These are phyloP conservation scores for Achatina immaculata DNA, from an alignment of 1,140 invertebrate species.

Conservation along the genomic window DNA sequence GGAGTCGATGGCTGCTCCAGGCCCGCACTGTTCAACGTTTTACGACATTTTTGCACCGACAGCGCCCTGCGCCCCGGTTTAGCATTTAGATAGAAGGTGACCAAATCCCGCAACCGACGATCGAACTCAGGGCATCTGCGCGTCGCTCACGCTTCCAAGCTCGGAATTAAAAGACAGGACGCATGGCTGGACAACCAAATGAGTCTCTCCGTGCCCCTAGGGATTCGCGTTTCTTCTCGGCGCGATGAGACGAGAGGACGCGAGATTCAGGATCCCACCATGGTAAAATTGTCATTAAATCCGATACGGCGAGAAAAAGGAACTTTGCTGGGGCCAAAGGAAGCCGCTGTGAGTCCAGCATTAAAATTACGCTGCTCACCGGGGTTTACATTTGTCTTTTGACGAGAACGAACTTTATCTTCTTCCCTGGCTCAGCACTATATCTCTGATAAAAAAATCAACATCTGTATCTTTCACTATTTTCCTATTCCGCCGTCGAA, in stretches of 20 bases:
- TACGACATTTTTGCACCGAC: slow-evolving; percentile 4
- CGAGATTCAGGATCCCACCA: neutral
- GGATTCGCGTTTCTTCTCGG: slow-evolving; percentile 9
- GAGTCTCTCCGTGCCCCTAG: slow-evolving; percentile 20
- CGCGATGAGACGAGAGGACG: slow-evolving; percentile 7
- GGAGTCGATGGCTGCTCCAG: no score
- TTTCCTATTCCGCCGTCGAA: neutral
- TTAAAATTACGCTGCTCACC: neutral
- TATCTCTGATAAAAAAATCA: no score
- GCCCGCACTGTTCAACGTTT: neutral
- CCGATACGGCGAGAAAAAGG: neutral
- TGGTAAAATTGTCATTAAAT: slow-evolving; percentile 31
- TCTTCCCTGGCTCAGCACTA: no score
- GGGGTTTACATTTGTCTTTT: no score
- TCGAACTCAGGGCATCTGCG: slow-evolving; percentile 23
- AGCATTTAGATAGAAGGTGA: slow-evolving; percentile 27
- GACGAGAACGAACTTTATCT: no score
- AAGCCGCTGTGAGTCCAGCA: neutral
- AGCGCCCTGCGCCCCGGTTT: neutral
- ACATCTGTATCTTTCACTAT: neutral
- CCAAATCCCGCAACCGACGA: slow-evolving; percentile 4
- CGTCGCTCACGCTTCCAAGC: neutral
- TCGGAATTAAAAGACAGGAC: slow-evolving; percentile 27
- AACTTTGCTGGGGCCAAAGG: neutral
- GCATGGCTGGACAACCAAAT: slow-evolving; percentile 25